Base-by-base conservation (phyloP, 2,888 invertebrate genomes). In the Cabera pusaria region DNA sequence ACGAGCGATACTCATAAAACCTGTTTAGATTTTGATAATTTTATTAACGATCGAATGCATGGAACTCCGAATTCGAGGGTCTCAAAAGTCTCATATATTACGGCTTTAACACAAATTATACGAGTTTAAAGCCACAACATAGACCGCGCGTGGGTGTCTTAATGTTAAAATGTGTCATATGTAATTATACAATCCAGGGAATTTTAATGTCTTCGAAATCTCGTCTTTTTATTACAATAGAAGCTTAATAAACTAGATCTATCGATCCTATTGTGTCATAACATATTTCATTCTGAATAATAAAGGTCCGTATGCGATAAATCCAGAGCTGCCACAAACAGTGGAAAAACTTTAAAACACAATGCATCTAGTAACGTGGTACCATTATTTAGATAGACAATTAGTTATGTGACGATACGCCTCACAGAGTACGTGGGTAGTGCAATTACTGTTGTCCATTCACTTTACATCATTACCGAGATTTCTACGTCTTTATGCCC, bases 11-110 rank as follows among this genome's bases (percentile, higher is more conserved):
- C 71, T 76, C 77, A 77, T 76, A 79, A 81, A 88, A 88, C 88
- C 86, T 72, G 87, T 87, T 88, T 86, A 75, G 84, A 82, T 85
- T 86, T 88, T 88, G 87, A 88, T 88, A 85, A 88, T 88, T 88
- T 88, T 88, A 88, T 86, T 87, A 87, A 87, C 83, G 84, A 82
- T 76, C 84, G 72, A 78, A 82, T 76, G 78, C 75, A 80, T 67
- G 82, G 77, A 75, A 72, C 80, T 67, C 68, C 69, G 74, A 72
- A 67, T 70, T 72, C 74, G 75, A 80, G 81, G 74, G 72, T 72
- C 73, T 77, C 80, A 72, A 73, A 79, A 82, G 70, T 78, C 78
- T 78, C 87, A 86, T 88, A 88, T 88, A 86, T 88, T 87, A 88
- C 75, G 51, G 86, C 83, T 82, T 88, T 87, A 87, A 84, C 87